Base-by-base conservation (phyloP, 2,797 vertebrate species). In the Sebastes steindachneri region DNA sequence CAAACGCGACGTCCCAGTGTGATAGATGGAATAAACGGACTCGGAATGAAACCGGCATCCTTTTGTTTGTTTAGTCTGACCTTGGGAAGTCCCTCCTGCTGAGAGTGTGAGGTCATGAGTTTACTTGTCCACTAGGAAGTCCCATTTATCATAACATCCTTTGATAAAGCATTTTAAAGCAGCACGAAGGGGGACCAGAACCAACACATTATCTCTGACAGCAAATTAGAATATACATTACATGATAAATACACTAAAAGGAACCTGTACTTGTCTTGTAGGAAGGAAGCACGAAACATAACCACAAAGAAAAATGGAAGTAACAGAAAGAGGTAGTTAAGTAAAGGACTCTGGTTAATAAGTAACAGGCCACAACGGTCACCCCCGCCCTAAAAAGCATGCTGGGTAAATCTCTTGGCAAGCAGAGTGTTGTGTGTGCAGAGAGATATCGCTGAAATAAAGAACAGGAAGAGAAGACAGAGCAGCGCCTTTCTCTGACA, bases 351-450 rank as follows among this genome's bases (percentile, higher is more conserved):
- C 81, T 84, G 82, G 95, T 96, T 96, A 96, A 96, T 96, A 83
- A 96, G 85, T 96, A 94, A 96, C 95, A 89, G 89, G 73, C 82
- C 74, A 75, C 88, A 94, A 92, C 90, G n/a, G 91, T 86, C 80
- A 78, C 67, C 71, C 60, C 80, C 70, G 21, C 80, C 55, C 85
- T 79, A 90, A 86, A 88, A 92, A 68, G 91, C 88, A 80, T 93
- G 89, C 89, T 94, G 92, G 92, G 91, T 88, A 88, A 89, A 65
- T 60, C 67, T 80, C 33, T 89, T 91, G 72, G 86, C 88, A 88
- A 80, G 83, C 75, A 69, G 75, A 75, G 8, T 4, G 25, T 12
- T 45, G 65, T 15, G 29, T 57, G 63, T 8, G 33, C 3, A 53
- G 54, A 62, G 64, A 68, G 87, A 88, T 83, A 93, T 28, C 10